phyloP scores from a whole-genome alignment of 2,888 invertebrate species.

The Neoitamus cyanurus region DNA sequence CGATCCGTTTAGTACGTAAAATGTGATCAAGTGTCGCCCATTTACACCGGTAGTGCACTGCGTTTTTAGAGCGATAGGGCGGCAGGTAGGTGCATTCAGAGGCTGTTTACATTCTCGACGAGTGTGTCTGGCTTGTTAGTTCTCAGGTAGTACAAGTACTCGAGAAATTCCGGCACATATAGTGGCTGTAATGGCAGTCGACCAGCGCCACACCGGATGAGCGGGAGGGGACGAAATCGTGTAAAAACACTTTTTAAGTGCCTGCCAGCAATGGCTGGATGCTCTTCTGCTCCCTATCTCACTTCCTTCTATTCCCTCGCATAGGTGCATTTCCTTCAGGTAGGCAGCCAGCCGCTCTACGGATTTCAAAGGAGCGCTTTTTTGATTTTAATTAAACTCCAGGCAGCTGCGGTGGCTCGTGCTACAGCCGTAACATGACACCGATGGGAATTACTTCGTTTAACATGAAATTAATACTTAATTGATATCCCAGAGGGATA shows the following conservation, averaged over 20 bases:
- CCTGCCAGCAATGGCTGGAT: not conserved
- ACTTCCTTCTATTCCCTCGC: not conserved
- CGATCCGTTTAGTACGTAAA: conserved; percentile 28
- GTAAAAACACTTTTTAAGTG: not conserved
- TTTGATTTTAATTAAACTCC: conserved; percentile 39
- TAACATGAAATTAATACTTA: conserved; percentile 44
- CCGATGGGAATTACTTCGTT: conserved; percentile 40
- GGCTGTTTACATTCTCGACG: conserved; percentile 44
- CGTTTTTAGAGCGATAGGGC: not conserved
- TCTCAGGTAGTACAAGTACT: conserved; percentile 31
- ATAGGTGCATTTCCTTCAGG: not conserved
- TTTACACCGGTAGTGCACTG: not conserved
- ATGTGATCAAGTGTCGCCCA: conserved; percentile 36
- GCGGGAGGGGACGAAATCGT: not conserved
- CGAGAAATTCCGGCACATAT: not conserved
- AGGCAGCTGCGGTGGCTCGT: not conserved
- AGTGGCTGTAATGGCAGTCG: conserved; percentile 17
- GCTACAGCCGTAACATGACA: conserved; percentile 24
- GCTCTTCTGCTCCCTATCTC: not conserved
- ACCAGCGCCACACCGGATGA: not conserved
- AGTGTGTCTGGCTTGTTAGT: conserved; percentile 51
- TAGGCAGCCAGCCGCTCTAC: not conserved
- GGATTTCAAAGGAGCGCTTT: conserved; percentile 10
- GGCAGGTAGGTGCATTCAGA: conserved; percentile 33
- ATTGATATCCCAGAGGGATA: conserved; percentile 19